A percentile compares a stretch with the other conserved stretches of the same genome.
These are phyloP conservation scores for Proteles cristata DNA, from an alignment of 2,113 vertebrate genomes.

Conservation along the genomic window DNA sequence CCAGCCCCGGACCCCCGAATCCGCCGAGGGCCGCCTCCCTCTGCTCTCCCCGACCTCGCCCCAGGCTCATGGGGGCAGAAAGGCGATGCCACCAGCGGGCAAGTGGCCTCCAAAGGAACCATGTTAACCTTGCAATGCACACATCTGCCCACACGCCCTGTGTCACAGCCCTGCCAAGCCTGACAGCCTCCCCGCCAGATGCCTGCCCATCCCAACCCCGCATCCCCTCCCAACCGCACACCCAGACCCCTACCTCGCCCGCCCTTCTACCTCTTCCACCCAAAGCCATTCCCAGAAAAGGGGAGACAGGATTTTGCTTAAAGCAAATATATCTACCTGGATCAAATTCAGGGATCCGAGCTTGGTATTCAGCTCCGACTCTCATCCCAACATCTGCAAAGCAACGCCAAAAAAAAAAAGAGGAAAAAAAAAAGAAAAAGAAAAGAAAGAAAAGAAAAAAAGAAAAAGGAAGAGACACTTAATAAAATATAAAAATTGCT, in stretches of 20 bases:
- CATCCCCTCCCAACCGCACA: conserved; percentile 26
- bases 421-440: conserved; percentile 40
- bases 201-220: conserved; percentile 41
- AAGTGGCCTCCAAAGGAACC: conserved; percentile 68
- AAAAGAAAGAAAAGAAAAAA: background rate
- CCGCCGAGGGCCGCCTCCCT: background rate
- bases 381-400: conserved; percentile 98
- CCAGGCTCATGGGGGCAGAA: background rate
- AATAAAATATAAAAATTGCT: conserved; percentile 65
- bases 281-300: conserved; percentile 65
- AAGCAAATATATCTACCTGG: conserved; percentile 88
- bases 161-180: conserved; percentile 59
- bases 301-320: conserved; percentile 68
- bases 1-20: background rate
- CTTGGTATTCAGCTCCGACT: conserved; percentile 96
- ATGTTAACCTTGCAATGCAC: conserved; percentile 74
- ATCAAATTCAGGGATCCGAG: conserved; percentile 95
- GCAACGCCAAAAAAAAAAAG: conserved; percentile 68
- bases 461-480: conserved; percentile 53
- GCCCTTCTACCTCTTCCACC: conserved; percentile 34
- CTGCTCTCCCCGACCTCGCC: background rate
- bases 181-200: conserved; percentile 58
- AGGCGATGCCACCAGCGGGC: conserved; percentile 51
- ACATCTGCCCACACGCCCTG: conserved; percentile 64
- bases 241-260: conserved; percentile 39